Evolutionary conservation across 2,797 vertebrate species (phyloP).

Genomic region (Ispidina lecontei): DNA sequence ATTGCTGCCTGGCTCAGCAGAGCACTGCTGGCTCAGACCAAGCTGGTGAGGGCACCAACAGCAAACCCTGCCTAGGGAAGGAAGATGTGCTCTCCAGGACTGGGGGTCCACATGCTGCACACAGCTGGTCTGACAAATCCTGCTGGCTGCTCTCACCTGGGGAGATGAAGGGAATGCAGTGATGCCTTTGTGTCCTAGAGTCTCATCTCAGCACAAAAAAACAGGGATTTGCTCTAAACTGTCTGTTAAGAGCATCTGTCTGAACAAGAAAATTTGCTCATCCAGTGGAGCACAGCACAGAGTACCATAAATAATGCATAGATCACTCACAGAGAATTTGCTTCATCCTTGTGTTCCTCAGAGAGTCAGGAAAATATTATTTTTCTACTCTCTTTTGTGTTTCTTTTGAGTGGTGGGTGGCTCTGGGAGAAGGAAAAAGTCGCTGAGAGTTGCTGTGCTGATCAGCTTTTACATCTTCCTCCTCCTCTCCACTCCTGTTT

Average conservation of each 20-base stretch:
- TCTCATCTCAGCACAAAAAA: not conserved
- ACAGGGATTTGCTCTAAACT: not conserved
- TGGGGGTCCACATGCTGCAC: fast-evolving
- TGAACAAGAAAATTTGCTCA: not conserved
- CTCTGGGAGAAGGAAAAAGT: not conserved
- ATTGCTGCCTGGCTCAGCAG: not conserved
- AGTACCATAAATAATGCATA: slow-evolving; percentile 3
- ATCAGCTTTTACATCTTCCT: not conserved
- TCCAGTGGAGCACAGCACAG: not conserved
- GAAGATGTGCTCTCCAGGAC: fast-evolving
- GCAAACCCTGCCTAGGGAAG: not conserved
- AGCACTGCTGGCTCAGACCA: not conserved
- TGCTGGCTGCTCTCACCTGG: not conserved
- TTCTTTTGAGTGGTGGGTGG: not conserved
- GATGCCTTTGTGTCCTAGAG: not conserved
- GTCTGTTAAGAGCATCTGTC: not conserved
- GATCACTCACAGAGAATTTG: not conserved
- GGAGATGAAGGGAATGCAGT: not conserved
- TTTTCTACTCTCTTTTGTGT: not conserved
- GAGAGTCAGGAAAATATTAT: not conserved
- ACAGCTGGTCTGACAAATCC: not conserved
- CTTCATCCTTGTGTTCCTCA: not conserved
- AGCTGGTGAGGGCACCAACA: not conserved
- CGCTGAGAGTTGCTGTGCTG: not conserved
- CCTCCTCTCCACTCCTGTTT: not conserved